These are phyloP conservation scores for Caenorhabditis tropicalis DNA, from an alignment of 1,140 invertebrate genomes.

Conservation along the genomic window DNA sequence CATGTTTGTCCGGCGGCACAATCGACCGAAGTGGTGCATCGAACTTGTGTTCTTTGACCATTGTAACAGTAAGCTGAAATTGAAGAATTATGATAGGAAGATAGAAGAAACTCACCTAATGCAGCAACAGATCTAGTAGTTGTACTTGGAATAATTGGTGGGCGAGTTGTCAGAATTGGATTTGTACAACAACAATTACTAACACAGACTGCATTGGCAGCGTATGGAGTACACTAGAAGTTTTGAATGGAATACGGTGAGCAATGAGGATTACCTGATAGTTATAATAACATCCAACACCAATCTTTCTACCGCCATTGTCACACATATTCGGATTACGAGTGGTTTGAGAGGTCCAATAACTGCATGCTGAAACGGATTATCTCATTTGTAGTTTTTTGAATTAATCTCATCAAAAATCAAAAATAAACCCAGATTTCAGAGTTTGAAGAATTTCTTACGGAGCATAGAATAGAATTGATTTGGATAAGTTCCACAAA, in stretches of 20 bases:
- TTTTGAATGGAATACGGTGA: no score
- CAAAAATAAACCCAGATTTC: no score
- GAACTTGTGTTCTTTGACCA: constrained; percentile 44
- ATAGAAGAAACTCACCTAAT: neutral
- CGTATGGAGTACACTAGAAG: constrained; percentile 36
- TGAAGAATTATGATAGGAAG: neutral
- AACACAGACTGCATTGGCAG: neutral
- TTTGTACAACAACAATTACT: constrained; percentile 40
- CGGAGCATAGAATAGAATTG: constrained; percentile 38
- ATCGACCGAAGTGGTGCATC: constrained; percentile 40
- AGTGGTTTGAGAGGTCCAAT: constrained; percentile 13
- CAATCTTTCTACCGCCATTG: constrained; percentile 57
- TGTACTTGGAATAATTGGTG: constrained; percentile 19
- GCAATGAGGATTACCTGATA: neutral
- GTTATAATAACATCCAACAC: constrained; percentile 35
- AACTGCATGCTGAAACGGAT: constrained; percentile 55
- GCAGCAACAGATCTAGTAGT: constrained; percentile 7
- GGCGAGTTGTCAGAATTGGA: neutral
- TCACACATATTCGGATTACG: constrained; percentile 36
- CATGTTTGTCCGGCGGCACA: constrained; percentile 52
- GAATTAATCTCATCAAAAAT: no score
- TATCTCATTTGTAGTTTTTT: no score
- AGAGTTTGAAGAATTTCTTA: neutral
- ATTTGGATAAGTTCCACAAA: constrained; percentile 59
- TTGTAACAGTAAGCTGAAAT: constrained; percentile 47